Evolutionary conservation across 1,140 invertebrate species (phyloP), one percentile per base, ranked within the genome.

Genomic region (Drosophila trapezifrons): DNA sequence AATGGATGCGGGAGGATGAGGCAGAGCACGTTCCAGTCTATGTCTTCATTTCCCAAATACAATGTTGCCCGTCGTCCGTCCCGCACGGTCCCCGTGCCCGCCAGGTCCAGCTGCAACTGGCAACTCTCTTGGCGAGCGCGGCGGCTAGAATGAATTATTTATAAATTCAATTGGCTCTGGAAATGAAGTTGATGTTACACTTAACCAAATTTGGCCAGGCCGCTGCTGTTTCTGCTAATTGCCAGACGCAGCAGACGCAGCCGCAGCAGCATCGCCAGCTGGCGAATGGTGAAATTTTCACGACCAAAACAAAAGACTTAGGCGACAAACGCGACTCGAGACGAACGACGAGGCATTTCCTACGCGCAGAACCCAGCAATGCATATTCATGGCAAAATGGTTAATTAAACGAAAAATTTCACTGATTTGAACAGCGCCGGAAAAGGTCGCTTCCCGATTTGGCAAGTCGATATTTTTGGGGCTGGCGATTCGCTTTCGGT

Each of bases 21-120:
- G 32, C 32, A 42, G 49, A 47, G 35, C 43, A 47, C 59, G 78
- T 77, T 72, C 76, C 52, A 76, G 75, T 76, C 63, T 83, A 89
- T 87, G 84, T 87, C 84, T 87, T 89, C 80, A 87, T 87, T 84
- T 87, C 77, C 84, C 76, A 87, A 87, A 80, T 82, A 86, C 81
- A 78, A 78, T 79, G 76, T 78, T 78, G 72, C 60, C 47, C 65
- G 47, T 51, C 22, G 32, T 29, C 49, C n/a, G 18, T 22, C 27
- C 42, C 8, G 27, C 18, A 12, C 18, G 9, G 5, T 52, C 13
- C n/a, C 13, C 20, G 52, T 49, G 38, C 37, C 18, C 49, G 49
- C 29, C 49, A 35, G 17, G 3, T 60, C 32, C 27, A 15, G 69
- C 66, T 29, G 55, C 55, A 46, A 65, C 66, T 57, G 22, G 25